Conservation (phyloP, 2,797 vertebrate species). For the Thalassophryne amazonica region DNA sequence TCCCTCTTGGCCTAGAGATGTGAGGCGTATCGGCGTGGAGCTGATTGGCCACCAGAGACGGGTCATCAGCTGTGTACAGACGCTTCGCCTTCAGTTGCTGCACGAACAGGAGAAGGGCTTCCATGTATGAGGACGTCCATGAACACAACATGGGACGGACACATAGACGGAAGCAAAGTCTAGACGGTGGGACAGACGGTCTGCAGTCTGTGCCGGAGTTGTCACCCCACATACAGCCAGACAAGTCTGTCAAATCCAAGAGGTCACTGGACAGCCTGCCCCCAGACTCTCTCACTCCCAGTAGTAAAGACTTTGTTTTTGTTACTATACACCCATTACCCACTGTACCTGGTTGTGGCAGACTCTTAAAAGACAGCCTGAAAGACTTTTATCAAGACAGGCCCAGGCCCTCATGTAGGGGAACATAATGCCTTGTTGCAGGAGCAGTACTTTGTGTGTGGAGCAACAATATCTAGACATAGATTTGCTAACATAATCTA, state of each 20-base stretch:
- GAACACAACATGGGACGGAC: slow-evolving; percentile 80
- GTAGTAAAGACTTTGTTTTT: slow-evolving; percentile 55
- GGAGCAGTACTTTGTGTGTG: slow-evolving; percentile 78
- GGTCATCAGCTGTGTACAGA: slow-evolving; percentile 98
- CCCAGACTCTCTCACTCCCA: slow-evolving; percentile 39
- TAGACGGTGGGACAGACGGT: slow-evolving; percentile 75
- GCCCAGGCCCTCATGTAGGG: slow-evolving; percentile 59
- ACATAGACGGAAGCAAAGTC: slow-evolving; percentile 85
- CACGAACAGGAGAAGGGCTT: slow-evolving; percentile 92
- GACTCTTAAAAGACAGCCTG: slow-evolving; percentile 43
- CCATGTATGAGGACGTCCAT: slow-evolving; percentile 83
- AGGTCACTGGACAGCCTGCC: slow-evolving; percentile 43
- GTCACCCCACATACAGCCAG: slow-evolving; percentile 44
- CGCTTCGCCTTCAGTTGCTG: slow-evolving; percentile 92
- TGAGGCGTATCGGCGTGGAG: slow-evolving; percentile 80
- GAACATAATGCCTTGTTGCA: slow-evolving; percentile 82
- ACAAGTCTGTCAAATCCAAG: slow-evolving; percentile 4
- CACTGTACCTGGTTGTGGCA: slow-evolving; percentile 45
- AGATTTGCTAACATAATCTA: slow-evolving; percentile 82
- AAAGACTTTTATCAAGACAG: slow-evolving; percentile 59
- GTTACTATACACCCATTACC: slow-evolving; percentile 48
- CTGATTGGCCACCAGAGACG: slow-evolving; percentile 90
- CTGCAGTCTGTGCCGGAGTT: slow-evolving; percentile 86
- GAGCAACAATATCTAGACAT: slow-evolving; percentile 79
- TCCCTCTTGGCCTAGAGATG: slow-evolving; percentile 72